A percentile compares a stretch with the other conserved stretches of the same genome.
These are phyloP conservation scores for Gavia stellata DNA, from an alignment of 2,113 vertebrate species.

Conservation along the genomic window DNA sequence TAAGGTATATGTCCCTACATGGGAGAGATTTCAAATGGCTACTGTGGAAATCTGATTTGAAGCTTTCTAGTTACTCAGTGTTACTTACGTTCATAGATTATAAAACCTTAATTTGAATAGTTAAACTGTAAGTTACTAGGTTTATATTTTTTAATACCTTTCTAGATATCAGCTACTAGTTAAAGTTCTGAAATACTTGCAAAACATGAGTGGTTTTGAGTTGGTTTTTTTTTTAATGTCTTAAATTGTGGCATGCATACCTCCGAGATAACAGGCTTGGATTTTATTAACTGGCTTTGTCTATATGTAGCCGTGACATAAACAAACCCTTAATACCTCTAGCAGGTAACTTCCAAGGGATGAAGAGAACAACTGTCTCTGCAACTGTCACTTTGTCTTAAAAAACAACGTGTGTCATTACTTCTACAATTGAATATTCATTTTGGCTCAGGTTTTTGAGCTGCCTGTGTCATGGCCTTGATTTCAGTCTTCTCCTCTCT, in stretches of 20 bases:
- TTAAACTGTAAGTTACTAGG: not conserved
- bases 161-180: not conserved
- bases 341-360: not conserved
- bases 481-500: not conserved
- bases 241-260: not conserved
- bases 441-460: not conserved
- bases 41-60: not conserved
- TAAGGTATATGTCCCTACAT: fast-evolving
- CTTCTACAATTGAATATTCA: not conserved
- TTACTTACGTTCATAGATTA: not conserved
- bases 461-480: not conserved
- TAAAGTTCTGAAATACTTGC: not conserved
- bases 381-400: not conserved
- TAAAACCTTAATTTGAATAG: not conserved
- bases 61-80: not conserved
- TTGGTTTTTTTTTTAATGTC: not conserved
- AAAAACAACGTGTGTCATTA: not conserved
- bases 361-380: not conserved
- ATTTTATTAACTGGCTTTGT: not conserved
- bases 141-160: not conserved
- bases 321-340: not conserved
- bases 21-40: not conserved
- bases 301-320: fast-evolving
- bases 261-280: not conserved
- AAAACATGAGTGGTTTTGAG: not conserved